Conservation (phyloP, 2,888 invertebrate species). For the Andrena minutula region DNA sequence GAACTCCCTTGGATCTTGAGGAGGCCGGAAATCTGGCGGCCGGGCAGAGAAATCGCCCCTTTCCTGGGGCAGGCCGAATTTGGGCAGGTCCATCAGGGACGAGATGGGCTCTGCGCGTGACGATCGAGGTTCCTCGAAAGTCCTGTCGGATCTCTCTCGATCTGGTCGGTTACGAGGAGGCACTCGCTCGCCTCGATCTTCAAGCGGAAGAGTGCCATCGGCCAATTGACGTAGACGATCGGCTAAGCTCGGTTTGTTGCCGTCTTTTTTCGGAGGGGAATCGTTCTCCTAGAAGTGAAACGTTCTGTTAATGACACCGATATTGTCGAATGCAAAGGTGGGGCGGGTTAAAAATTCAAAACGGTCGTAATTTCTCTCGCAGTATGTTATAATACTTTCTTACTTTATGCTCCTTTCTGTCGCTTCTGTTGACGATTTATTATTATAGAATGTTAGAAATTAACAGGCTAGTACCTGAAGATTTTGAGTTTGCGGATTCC, state of each 20-base stretch:
- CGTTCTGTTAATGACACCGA: too few species aligned
- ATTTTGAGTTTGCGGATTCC: conserved; percentile 54
- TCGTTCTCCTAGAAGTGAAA: conserved; percentile 57
- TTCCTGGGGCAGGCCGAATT: conserved; percentile 77
- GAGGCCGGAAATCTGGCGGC: conserved; percentile 77
- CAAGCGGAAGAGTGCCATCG: conserved; percentile 82
- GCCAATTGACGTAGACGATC: conserved; percentile 84
- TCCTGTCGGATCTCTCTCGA: conserved; percentile 77
- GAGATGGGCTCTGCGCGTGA: conserved; percentile 79
- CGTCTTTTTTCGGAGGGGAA: conserved; percentile 77
- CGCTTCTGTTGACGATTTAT: background rate
- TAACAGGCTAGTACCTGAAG: conserved; percentile 36
- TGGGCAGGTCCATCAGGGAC: conserved; percentile 82
- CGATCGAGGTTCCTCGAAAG: conserved; percentile 76
- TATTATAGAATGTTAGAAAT: conserved; percentile 18
- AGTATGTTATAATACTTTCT: too few species aligned
- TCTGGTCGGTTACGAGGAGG: conserved; percentile 47
- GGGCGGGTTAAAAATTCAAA: too few species aligned
- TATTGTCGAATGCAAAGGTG: too few species aligned
- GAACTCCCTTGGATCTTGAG: conserved; percentile 78
- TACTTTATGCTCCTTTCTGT: too few species aligned
- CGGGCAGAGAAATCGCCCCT: conserved; percentile 78
- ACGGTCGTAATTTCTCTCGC: too few species aligned
- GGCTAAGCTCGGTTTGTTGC: conserved; percentile 83
- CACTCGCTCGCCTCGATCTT: conserved; percentile 76